Base-by-base conservation (phyloP, 2,797 vertebrate genomes). In the Carduelis carduelis region DNA sequence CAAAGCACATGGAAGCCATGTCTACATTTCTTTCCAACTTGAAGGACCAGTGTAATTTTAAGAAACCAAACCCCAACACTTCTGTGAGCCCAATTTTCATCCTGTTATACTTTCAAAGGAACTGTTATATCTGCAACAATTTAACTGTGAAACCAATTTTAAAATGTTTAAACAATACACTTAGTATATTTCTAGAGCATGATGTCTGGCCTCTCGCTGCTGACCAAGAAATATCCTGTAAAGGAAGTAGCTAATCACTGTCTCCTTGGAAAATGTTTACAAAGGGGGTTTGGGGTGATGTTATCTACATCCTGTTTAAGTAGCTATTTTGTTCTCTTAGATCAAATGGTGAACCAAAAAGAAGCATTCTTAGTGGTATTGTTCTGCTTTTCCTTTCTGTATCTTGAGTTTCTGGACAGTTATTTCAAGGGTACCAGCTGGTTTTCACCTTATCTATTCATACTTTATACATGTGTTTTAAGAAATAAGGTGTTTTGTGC, bases 261-360 rank as follows among this genome's bases (percentile, higher is more conserved):
- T 69, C 81, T 91, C 90, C 87, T 93, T 94, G 90, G 95, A 95
- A 83, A 95, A 94, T 82, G 77, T 95, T 93, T 89, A 96, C 83
- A 85, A 64, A 93, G 30, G 83, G 52, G 71, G 3, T 83, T 83
- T 94, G 35, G 70, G 70, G 87, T 83, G 77, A 94, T 89, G 74
- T 89, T 83, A 96, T 95, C 95, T 95, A 84, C 82, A 86, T 96
- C 88, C 89, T 93, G 53, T 88, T 83, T 86, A 89, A 93, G 63
- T 53, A 87, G 89, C 74, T 94, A 76, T 43, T 96, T 87, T 91
- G 52, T 74, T 92, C 71, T 89, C 37, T 84, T 70, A 74, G 76
- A 94, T 89, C 70, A 82, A 63, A 88, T n/a, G 39, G 34, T 53
- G 74, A 89, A 83, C 19, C 10, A 55, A 81, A 92, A 92, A 88